phyloP scores from a whole-genome alignment of 35 echinoderm and acorn worm genomes.

The Ophioderma brevispina region DNA sequence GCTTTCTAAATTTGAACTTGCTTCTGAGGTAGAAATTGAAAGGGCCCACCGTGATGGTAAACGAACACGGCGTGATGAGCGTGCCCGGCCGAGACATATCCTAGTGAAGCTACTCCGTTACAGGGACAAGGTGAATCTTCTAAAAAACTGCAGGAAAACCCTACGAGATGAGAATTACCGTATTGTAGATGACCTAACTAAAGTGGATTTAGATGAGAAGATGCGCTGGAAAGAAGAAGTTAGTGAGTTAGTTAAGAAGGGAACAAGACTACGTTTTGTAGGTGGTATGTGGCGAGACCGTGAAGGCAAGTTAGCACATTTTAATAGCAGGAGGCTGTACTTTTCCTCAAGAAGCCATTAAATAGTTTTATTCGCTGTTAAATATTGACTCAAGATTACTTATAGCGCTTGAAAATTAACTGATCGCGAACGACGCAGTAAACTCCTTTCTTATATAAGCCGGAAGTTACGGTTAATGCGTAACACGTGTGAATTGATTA shows the following conservation, averaged over 20 bases:
- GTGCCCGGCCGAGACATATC: conserved; percentile 15
- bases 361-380: no score
- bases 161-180: neutral
- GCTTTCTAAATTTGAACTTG: neutral
- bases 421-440: no score
- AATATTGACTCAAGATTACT: no score
- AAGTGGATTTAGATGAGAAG: conserved; percentile 43
- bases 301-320: neutral
- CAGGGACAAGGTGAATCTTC: conserved; percentile 16
- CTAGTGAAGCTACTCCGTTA: conserved; percentile 29
- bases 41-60: conserved; percentile 39
- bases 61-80: neutral
- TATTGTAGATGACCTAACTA: conserved; percentile 48
- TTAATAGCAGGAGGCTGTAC: neutral
- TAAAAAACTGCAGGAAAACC: neutral
- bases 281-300: conserved; percentile 39
- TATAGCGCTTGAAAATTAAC: no score
- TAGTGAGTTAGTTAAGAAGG: neutral
- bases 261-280: conserved; percentile 47
- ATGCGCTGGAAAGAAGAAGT: conserved; percentile 40
- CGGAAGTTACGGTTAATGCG: no score
- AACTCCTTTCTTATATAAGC: no score
- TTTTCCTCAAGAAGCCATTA: no score
- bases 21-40: neutral
- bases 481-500: no score